phyloP scores from a whole-genome alignment of 1,140 invertebrate species.

The Lepidurus couesii region DNA sequence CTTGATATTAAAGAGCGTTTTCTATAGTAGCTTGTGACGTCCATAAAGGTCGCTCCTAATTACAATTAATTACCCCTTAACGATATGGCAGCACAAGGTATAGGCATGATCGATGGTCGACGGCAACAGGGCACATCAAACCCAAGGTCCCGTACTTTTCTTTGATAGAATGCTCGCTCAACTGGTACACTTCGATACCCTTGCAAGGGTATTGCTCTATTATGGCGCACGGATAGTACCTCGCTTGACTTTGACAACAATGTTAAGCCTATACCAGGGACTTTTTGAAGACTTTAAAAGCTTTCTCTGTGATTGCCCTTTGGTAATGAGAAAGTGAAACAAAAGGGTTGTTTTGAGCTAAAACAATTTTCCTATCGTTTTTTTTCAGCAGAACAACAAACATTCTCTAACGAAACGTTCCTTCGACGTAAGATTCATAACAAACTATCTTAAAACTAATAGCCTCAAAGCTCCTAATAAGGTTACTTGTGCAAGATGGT shows the following conservation, averaged over 20 bases:
- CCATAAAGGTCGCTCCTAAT: not conserved
- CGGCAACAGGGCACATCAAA: not conserved
- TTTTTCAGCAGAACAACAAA: not conserved
- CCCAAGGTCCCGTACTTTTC: not conserved
- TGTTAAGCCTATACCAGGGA: not conserved
- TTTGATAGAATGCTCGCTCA: too few species aligned
- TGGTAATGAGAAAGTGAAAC: not conserved
- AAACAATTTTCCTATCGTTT: not conserved
- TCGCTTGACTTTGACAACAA: not conserved
- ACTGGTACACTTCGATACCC: too few species aligned
- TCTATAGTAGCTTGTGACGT: not conserved
- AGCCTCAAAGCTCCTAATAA: not conserved
- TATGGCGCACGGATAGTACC: not conserved
- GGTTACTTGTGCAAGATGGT: not conserved
- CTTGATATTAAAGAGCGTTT: not conserved
- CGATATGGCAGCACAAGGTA: not conserved
- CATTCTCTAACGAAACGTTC: not conserved
- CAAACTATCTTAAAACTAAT: not conserved
- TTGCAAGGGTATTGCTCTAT: not conserved
- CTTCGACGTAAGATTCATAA: not conserved
- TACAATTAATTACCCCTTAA: conserved; percentile 3
- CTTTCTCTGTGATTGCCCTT: conserved; percentile 8
- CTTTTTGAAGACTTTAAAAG: not conserved
- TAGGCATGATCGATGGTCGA: not conserved
- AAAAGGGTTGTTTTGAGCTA: not conserved